Conservation (phyloP, 1,140 invertebrate species). For the Scaptomyza hsui region DNA sequence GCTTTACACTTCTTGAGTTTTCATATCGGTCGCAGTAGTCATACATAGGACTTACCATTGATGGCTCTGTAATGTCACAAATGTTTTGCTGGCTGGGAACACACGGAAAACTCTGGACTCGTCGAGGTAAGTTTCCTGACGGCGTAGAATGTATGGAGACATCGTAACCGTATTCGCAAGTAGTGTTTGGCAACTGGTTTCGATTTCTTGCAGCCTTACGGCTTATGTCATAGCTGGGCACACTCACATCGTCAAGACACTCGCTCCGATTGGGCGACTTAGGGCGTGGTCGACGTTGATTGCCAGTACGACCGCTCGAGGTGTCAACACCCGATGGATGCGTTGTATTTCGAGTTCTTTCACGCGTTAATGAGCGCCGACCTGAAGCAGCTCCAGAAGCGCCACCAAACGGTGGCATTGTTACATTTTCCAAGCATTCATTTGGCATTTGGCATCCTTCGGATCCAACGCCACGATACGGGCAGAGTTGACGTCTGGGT, state of each 20-base stretch:
- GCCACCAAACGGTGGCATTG: slow-evolving; percentile 10
- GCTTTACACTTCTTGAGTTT: neutral
- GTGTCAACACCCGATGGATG: neutral
- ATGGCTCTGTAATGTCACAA: slow-evolving; percentile 26
- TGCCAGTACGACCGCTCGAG: neutral
- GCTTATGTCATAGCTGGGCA: slow-evolving; percentile 7
- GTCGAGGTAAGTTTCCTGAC: neutral
- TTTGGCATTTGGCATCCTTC: neutral
- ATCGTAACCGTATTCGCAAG: slow-evolving; percentile 28
- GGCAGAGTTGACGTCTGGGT: neutral
- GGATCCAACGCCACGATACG: neutral
- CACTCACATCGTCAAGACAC: slow-evolving; percentile 23
- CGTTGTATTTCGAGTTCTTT: neutral
- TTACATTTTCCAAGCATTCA: slow-evolving; percentile 14
- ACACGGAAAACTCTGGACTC: slow-evolving; percentile 21
- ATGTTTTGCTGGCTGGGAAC: slow-evolving; percentile 28
- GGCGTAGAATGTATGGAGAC: neutral
- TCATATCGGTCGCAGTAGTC: neutral
- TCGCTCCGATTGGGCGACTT: slow-evolving; percentile 8
- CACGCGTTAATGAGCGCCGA: neutral
- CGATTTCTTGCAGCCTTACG: too few relatives aligned
- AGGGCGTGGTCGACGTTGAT: slow-evolving; percentile 3
- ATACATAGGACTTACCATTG: neutral
- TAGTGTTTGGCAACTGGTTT: neutral
- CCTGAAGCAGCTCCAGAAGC: neutral